A percentile compares a stretch with the other conserved stretches of the same genome.
These are phyloP conservation scores for Corbicula japonica DNA, from an alignment of 2,888 invertebrate species.

Conservation along the genomic window DNA sequence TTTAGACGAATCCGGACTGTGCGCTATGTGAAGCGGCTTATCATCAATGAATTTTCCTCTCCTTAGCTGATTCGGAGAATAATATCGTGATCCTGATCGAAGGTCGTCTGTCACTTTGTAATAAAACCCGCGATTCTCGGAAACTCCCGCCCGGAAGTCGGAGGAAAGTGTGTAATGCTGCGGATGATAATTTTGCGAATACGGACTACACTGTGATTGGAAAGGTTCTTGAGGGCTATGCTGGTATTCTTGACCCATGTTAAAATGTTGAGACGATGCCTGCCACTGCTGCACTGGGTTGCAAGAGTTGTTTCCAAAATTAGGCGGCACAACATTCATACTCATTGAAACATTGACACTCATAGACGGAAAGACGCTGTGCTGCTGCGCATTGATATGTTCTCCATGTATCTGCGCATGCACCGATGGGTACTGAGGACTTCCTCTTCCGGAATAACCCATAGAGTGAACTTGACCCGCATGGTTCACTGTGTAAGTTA, in stretches of 20 bases:
- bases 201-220: slow-evolving; percentile 70
- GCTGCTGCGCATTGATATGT: slow-evolving; percentile 67
- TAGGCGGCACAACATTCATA: slow-evolving; percentile 93
- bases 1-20: slow-evolving; percentile 69
- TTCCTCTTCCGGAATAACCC: slow-evolving; percentile 67
- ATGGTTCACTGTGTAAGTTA: slow-evolving; percentile 70
- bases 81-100: slow-evolving; percentile 73
- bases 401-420: slow-evolving; percentile 69
- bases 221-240: slow-evolving; percentile 71
- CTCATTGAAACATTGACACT: slow-evolving; percentile 99
- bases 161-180: slow-evolving; percentile 74
- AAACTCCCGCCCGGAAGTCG: slow-evolving; percentile 71
- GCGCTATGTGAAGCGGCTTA: slow-evolving; percentile 57
- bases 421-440: slow-evolving; percentile 68
- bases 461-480: slow-evolving; percentile 68
- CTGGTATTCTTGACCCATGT: slow-evolving; percentile 63
- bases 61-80: slow-evolving; percentile 71
- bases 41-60: slow-evolving; percentile 74
- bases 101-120: slow-evolving; percentile 79
- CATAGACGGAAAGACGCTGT: slow-evolving; percentile 93
- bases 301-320: slow-evolving; percentile 71
- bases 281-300: slow-evolving; percentile 73
- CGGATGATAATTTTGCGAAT: slow-evolving; percentile 67
- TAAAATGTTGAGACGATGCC: slow-evolving; percentile 62
- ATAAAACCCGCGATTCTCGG: slow-evolving; percentile 72